phyloP scores from a whole-genome alignment of 2,113 vertebrate genomes.

The Copsychus sechellarum region DNA sequence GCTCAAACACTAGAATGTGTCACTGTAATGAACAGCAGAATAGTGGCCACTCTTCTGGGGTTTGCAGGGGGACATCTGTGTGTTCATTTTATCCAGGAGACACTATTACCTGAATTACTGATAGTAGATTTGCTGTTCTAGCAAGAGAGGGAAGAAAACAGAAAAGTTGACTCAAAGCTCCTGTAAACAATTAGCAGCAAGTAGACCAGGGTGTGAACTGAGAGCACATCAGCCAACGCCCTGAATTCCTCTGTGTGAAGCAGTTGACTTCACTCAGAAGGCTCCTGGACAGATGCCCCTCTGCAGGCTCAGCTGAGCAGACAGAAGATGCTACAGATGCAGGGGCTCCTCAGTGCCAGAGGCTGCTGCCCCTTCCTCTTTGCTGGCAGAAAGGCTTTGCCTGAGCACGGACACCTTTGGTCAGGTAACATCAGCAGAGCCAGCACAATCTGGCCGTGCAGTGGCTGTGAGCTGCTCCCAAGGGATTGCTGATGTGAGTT shows the following conservation, averaged over 20 bases:
- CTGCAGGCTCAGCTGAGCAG: neutral
- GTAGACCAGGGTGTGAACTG: neutral
- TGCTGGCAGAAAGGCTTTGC: neutral
- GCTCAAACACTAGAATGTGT: neutral
- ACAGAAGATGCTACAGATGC: neutral
- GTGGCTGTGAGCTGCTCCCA: neutral
- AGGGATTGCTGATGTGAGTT: neutral
- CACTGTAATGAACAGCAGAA: neutral
- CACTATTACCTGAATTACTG: neutral
- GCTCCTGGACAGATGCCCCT: neutral
- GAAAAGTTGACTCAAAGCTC: neutral
- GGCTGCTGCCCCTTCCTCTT: neutral
- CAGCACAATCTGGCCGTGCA: rapidly evolving
- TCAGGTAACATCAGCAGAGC: neutral
- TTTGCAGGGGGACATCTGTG: neutral
- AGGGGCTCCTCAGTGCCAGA: neutral
- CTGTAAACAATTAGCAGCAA: neutral
- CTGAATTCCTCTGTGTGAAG: neutral
- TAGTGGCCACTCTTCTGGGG: neutral
- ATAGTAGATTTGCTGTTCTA: neutral
- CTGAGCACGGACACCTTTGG: rapidly evolving
- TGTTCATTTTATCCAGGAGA: neutral
- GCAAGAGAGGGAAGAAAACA: neutral
- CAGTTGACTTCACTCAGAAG: neutral
- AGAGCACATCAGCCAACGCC: neutral